A percentile compares a stretch with the other conserved stretches of the same genome.
Evolutionary conservation across 2,113 vertebrate species (phyloP).

Genomic region (Sebastes schlegelii): DNA sequence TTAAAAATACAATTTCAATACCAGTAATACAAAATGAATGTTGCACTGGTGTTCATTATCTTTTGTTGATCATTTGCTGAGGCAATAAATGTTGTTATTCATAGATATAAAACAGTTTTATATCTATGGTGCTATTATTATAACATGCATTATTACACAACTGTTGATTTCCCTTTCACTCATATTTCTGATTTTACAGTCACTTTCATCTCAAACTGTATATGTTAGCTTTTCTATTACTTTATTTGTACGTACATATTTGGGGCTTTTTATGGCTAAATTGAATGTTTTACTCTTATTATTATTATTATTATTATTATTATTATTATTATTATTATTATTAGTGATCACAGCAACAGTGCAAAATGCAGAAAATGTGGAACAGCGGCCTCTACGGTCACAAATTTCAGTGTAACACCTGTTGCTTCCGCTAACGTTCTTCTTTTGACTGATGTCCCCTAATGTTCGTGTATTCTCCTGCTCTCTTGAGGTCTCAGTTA

Average conservation of each 20-base stretch:
- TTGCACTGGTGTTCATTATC: neutral
- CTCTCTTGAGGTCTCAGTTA: too few relatives aligned
- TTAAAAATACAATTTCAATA: too few relatives aligned
- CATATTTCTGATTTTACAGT: neutral
- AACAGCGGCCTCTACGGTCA: too few relatives aligned
- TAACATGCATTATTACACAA: neutral
- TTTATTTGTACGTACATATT: neutral
- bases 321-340: neutral
- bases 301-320: neutral
- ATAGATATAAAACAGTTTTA: too few relatives aligned
- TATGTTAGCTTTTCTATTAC: neutral
- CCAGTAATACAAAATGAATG: neutral
- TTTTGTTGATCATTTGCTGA: neutral
- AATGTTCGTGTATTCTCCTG: too few relatives aligned
- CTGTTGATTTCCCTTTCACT: neutral
- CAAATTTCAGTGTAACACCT: too few relatives aligned
- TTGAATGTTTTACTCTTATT: neutral
- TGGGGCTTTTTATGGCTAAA: neutral
- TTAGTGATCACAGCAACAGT: too few relatives aligned
- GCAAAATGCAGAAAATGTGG: too few relatives aligned
- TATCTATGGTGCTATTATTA: neutral
- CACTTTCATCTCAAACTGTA: neutral
- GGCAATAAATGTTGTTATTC: neutral
- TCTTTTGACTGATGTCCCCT: too few relatives aligned
- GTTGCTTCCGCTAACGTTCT: too few relatives aligned